phyloP scores from a whole-genome alignment of 1,140 invertebrate genomes.

The Zophobas atratus region DNA sequence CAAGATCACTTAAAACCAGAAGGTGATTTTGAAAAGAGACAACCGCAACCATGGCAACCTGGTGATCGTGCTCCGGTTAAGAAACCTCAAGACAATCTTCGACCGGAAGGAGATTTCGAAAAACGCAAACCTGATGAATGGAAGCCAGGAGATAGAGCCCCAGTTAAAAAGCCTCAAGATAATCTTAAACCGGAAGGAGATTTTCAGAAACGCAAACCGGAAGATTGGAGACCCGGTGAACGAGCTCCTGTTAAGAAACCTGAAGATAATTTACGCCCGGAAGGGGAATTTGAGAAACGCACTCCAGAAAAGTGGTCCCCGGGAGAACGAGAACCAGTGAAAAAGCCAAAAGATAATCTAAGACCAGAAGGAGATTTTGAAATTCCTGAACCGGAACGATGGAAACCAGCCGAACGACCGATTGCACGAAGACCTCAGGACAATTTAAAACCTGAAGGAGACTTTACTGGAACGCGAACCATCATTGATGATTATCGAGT shows the following conservation, averaged over 20 bases:
- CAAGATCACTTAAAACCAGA: constrained; percentile 72
- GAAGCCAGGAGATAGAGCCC: constrained; percentile 37
- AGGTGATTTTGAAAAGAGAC: constrained; percentile 71
- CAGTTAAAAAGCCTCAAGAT: too few species aligned
- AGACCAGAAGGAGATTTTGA: constrained; percentile 75
- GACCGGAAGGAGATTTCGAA: constrained; percentile 47
- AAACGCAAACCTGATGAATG: constrained; percentile 67
- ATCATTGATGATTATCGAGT: constrained; percentile 74
- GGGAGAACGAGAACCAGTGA: constrained; percentile 66
- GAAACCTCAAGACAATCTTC: constrained; percentile 68
- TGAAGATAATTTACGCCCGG: constrained; percentile 72
- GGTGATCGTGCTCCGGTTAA: constrained; percentile 67
- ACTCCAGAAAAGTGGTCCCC: constrained; percentile 67
- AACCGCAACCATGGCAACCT: constrained; percentile 62
- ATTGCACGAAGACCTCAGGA: constrained; percentile 69
- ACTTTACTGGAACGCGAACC: constrained; percentile 68
- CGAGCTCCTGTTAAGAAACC: constrained; percentile 69
- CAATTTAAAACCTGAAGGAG: constrained; percentile 74
- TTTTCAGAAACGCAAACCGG: constrained; percentile 57
- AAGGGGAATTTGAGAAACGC: constrained; percentile 68
- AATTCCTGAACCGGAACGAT: constrained; percentile 68
- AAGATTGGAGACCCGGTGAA: constrained; percentile 70
- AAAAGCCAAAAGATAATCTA: constrained; percentile 71
- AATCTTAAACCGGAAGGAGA: too few species aligned
- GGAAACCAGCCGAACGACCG: constrained; percentile 71